Base-by-base conservation (phyloP, 2,888 invertebrate genomes). In the Morinoia aosen region DNA sequence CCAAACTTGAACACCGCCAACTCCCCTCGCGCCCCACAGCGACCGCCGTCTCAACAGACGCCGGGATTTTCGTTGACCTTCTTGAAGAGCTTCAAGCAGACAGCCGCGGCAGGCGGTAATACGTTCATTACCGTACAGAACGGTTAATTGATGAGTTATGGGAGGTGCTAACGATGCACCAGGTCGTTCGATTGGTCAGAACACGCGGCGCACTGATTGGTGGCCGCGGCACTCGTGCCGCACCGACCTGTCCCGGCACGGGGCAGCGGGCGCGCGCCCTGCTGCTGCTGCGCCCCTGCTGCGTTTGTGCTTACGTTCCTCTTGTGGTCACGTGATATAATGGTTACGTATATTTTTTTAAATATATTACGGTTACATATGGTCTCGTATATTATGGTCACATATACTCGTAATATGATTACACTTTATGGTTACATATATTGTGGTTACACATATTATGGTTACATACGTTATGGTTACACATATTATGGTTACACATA, bases 111-210 rank as follows among this genome's bases (percentile, higher is more conserved):
- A 33, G 8, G 76, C 76, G 1, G 76, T 25, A 33, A 90, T 90
- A 19, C 90, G 39, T 90, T 39, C 48, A 90, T 90, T 33, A 76
- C 76, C 19, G 8, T 76, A 33, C 33, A 25, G 40, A 90, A 90
- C 40, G 90, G 11, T 11, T 39, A 90, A 90, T 90, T 90, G 48
- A 90, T 90, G 90, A 39, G 16, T 11, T 90, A 90, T 90, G 90
- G 90, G 90, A 90, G 90, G 90, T 48, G 90, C 90, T 90, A 39
- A 48, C 90, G 90, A 90, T 90, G 90, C 33, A 40, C 48, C 90
- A 90, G 39, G 90, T 90, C 39, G 2, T 90, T 90, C 48, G 90
- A 90, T 90, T 90, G 90, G 90, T 11, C 90, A 48, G 40, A 11
- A 40, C 90, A 48, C 16, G 90, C 40, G 40, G 90, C 14, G 39